Base-by-base conservation (phyloP, 2,888 invertebrate species). In the Listrodromus nycthemerus region DNA sequence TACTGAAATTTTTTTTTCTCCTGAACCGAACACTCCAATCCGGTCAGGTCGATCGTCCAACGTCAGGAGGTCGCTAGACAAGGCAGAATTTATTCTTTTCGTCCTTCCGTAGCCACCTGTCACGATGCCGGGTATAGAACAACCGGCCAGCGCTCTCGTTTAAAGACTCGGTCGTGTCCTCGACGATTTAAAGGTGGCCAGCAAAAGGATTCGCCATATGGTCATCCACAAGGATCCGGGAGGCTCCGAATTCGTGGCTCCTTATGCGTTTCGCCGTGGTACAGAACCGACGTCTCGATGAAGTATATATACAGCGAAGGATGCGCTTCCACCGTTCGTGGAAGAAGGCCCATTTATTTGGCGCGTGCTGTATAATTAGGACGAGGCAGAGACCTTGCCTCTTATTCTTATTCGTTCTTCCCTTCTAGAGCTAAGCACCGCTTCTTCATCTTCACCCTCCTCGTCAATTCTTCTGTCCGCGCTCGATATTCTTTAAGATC, bases 141-240 rank as follows among this genome's bases (percentile, higher is more conserved):
- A 19, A 7, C 73, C n/a, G 10, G 33, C 52, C 13, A 19, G 74
- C 63, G 50, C 65, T 75, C 55, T 85, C 63, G 84, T 79, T 83
- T 85, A 88, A 86, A 87, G 86, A 87, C 88, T 87, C 84, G 81
- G 81, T 24, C 84, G 86, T 78, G 88, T 87, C 88, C 85, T 86
- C 77, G 86, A 86, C 82, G 87, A 90, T 89, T 88, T 89, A 86
- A 82, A 79, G 76, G 71, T 84, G 86, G 84, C 86, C 87, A 87
- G 89, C 87, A 86, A 91, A 92, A 92, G 91, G 91, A 92, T 92
- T 92, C 92, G 91, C 92, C 92, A 92, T 93, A 93, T 92, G 92
- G 92, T 88, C 87, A 79, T 84, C 89, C 83, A 86, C 80, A 70
- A 61, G 73, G 73, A 78, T 77, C 77, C 55, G 71, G 65, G 63